Base-by-base conservation (phyloP, 2,888 invertebrate genomes). In the Hydraecia micacea region DNA sequence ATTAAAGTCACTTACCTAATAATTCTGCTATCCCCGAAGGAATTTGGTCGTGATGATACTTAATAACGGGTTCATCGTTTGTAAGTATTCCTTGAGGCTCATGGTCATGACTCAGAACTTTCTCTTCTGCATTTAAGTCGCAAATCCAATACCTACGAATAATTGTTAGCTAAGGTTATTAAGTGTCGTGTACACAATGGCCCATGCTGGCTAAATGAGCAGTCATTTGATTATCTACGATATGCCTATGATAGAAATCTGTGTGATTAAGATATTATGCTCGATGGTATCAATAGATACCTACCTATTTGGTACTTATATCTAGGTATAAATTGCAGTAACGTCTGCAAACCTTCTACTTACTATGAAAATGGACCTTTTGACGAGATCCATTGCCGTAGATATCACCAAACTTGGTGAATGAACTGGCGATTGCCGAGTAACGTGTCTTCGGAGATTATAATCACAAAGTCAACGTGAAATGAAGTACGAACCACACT, bases 111-210 rank as follows among this genome's bases (percentile, higher is more conserved):
- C 32, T 52, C 25, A 8, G 11, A 65, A 49, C 15, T 52, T 70
- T 79, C 25, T 42, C 49, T 77, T 58, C 15, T 28, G 42, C n/a
- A 18, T 39, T 8, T 25, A 18, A 25, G 13, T 36, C 28, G 18
- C 28, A 28, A 18, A 46, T 70, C 1, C 28, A 28, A 46, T 65
- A 74, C 49, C 75, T 79, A 75, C 62, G 58, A 76, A 52, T 18
- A 32, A 36, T 8, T n/a, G n/a, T 28, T 15, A 52, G 32, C 2
- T 21, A 75, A 28, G 11, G 21, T 79, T 46, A 15, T n/a, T 25
- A 52, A 42, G 5, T 46, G 15, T 8, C 69, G 11, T 80, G 18
- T 66, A 78, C 84, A 84, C 69, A 84, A 70, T 62, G 60, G 85
- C 66, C 80, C 60, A 79, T 84, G 52, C n/a, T 80, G 52, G 42